A percentile compares a stretch with the other conserved stretches of the same genome.
Evolutionary conservation across 2,797 vertebrate genomes (phyloP).

Genomic region (Argyrosomus regius): DNA sequence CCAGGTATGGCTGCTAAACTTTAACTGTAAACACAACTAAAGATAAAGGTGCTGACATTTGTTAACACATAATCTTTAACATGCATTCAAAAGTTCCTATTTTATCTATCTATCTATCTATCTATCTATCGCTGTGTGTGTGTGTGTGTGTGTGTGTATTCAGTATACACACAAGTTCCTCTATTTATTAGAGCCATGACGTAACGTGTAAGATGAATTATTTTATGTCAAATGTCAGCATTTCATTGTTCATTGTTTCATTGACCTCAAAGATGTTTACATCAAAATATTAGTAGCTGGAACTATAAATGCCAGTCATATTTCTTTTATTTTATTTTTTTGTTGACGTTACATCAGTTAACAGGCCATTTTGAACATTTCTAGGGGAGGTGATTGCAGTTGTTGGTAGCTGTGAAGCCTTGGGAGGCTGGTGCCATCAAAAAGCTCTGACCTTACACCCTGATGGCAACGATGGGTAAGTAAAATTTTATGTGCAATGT

Average conservation of each 20-base stretch:
- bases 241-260: not conserved
- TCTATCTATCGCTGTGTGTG: not conserved
- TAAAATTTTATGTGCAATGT: not conserved
- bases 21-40: not conserved
- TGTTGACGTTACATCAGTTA: not conserved
- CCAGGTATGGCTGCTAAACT: slow-evolving; percentile 85
- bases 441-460: slow-evolving; percentile 87
- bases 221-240: not conserved
- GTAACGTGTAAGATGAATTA: not conserved
- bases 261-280: not conserved
- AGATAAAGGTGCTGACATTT: not conserved
- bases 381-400: slow-evolving; percentile 94
- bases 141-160: not conserved
- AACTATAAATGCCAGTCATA: not conserved
- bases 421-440: slow-evolving; percentile 93
- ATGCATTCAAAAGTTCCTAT: not conserved
- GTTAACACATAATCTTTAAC: not conserved
- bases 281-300: not conserved
- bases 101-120: not conserved
- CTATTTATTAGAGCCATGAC: not conserved
- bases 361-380: slow-evolving; percentile 5
- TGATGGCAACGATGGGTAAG: slow-evolving; percentile 77
- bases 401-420: slow-evolving; percentile 91
- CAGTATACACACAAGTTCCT: too few species aligned
- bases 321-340: not conserved